Evolutionary conservation across 2,797 vertebrate species (phyloP), one percentile per base, ranked within the genome.

Genomic region (Chanos chanos): DNA sequence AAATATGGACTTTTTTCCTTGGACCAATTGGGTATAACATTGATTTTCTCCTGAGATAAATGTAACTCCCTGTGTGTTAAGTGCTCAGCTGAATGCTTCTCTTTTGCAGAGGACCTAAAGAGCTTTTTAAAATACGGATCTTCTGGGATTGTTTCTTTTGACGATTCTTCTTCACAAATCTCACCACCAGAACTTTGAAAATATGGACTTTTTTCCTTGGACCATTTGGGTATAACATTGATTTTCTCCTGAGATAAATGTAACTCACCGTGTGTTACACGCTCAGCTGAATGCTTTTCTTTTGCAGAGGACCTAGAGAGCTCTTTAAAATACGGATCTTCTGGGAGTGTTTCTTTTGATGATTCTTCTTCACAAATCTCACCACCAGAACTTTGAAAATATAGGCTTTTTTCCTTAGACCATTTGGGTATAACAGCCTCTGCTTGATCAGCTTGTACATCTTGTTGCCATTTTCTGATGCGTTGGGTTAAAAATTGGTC

Each of bases 171-270:
- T n/a, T n/a, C n/a, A n/a, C n/a, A n/a, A n/a, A n/a, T n/a, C n/a
- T n/a, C n/a, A n/a, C n/a, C n/a, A n/a, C n/a, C n/a, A n/a, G n/a
- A n/a, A n/a, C n/a, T n/a, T n/a, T n/a, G n/a, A n/a, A n/a, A n/a
- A n/a, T n/a, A n/a, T n/a, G n/a, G n/a, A n/a, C n/a, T n/a, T n/a
- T 49, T 1, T 2, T 41, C 28, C 4, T 54, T 10, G 1, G 73
- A 64, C 27, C 76, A 44, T 43, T 79, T 72, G n/a, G n/a, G n/a
- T n/a, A n/a, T n/a, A 8, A 33, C 89, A 7, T 79, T 85, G 25
- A 91, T 78, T 61, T 88, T 89, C 56, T 89, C 87, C 39, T 77
- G 78, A 0, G 87, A 91, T 36, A 91, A 78, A 61, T 89, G 86
- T 1, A 87, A 81, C 61, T 89, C 87, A 63, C 27, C 77, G 48